Evolutionary conservation across 1,140 invertebrate species (phyloP).

Genomic region (Hormaphis cornu): DNA sequence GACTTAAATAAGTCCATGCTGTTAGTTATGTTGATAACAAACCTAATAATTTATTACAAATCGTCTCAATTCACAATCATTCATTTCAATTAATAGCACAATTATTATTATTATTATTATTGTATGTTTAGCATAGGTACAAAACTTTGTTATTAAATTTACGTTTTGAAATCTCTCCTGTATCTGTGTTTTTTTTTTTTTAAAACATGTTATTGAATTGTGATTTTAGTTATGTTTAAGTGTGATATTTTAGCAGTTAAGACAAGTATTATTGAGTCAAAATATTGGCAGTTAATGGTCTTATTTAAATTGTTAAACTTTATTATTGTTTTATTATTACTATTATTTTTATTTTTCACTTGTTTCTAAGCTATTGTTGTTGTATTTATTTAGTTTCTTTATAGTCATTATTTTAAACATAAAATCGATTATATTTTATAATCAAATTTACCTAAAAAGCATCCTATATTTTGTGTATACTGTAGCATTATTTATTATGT

Average conservation of each 20-base stretch:
- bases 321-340: slow-evolving; percentile 26
- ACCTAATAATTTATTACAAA: neutral
- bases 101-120: no score
- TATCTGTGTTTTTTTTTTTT: neutral
- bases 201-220: slow-evolving; percentile 10
- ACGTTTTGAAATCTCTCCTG: slow-evolving; percentile 15
- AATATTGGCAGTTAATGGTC: slow-evolving; percentile 9
- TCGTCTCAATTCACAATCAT: neutral
- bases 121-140: neutral
- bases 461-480: slow-evolving; percentile 19
- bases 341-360: neutral
- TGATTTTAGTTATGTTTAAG: slow-evolving; percentile 30
- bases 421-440: slow-evolving; percentile 15
- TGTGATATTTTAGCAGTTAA: slow-evolving; percentile 21
- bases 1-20: neutral
- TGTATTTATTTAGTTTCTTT: slow-evolving; percentile 20
- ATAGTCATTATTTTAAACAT: slow-evolving; percentile 32
- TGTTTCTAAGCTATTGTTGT: slow-evolving; percentile 15
- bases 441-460: neutral
- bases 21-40: neutral
- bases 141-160: neutral
- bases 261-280: slow-evolving; percentile 23
- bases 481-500: slow-evolving; percentile 17
- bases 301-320: slow-evolving; percentile 28
- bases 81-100: neutral